Evolutionary conservation across 2,888 invertebrate species (phyloP).

Genomic region (Agrenia bidenticulata): DNA sequence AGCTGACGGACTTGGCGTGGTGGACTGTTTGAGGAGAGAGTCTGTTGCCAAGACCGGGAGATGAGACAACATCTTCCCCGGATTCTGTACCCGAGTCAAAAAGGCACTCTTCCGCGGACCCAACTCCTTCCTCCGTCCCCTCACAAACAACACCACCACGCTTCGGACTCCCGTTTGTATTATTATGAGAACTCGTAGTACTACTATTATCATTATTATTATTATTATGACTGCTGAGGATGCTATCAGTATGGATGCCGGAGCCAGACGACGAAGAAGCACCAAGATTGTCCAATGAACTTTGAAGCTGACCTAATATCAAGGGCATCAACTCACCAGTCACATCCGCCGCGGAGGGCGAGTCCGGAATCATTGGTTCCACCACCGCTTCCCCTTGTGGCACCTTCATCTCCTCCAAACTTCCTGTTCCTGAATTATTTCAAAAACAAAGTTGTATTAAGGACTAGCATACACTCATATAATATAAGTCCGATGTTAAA

Average conservation of each 20-base stretch:
- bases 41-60: neutral
- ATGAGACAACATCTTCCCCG: slow-evolving; percentile 62
- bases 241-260: neutral
- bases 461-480: no score
- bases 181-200: slow-evolving; percentile 14
- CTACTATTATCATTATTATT: slow-evolving; percentile 16
- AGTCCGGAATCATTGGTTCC: no score
- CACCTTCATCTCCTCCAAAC: no score
- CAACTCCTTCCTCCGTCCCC: slow-evolving; percentile 13
- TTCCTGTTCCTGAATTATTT: no score
- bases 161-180: slow-evolving; percentile 9
- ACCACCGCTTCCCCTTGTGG: no score
- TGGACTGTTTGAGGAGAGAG: slow-evolving; percentile 14
- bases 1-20: slow-evolving; percentile 14
- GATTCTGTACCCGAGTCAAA: slow-evolving; percentile 70
- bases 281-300: slow-evolving; percentile 38
- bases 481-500: no score
- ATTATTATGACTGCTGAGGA: slow-evolving; percentile 27
- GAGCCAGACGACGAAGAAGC: slow-evolving; percentile 24
- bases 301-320: slow-evolving; percentile 53
- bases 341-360: slow-evolving; percentile 12
- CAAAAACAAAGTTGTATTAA: no score
- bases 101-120: slow-evolving; percentile 53
- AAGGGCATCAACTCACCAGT: slow-evolving; percentile 54
- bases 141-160: slow-evolving; percentile 13